These are phyloP conservation scores for Paralichthys olivaceus DNA, from an alignment of 2,113 vertebrate genomes.

Conservation along the genomic window DNA sequence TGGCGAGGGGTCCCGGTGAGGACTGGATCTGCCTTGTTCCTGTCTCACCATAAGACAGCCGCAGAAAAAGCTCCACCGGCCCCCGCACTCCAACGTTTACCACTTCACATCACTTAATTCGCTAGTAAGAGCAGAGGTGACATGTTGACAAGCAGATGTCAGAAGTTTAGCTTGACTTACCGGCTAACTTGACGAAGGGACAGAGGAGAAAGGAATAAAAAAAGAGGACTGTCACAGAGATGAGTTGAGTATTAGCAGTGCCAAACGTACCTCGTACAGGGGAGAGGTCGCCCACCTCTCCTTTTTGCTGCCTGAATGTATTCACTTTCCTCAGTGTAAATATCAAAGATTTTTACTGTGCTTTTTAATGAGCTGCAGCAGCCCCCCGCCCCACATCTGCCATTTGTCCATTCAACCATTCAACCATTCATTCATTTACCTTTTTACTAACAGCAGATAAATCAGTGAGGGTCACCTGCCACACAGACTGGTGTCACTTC, in stretches of 20 bases:
- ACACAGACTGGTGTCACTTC: background rate
- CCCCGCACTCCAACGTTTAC: slow-evolving; percentile 35
- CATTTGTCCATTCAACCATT: slow-evolving; percentile 17
- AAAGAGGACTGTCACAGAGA: slow-evolving; percentile 15
- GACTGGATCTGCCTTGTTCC: slow-evolving; percentile 33
- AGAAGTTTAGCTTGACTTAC: slow-evolving; percentile 11
- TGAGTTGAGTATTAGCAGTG: slow-evolving; percentile 69
- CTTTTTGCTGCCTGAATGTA: slow-evolving; percentile 83
- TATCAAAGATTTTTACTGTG: slow-evolving; percentile 76
- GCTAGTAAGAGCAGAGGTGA: slow-evolving; percentile 17
- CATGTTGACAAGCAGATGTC: background rate
- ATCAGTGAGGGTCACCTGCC: slow-evolving; percentile 3
- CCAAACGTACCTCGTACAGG: slow-evolving; percentile 82
- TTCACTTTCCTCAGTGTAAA: slow-evolving; percentile 79
- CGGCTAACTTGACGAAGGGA: slow-evolving; percentile 2
- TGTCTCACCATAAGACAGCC: slow-evolving; percentile 17
- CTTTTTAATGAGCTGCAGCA: slow-evolving; percentile 70
- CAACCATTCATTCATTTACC: background rate
- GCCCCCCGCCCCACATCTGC: slow-evolving; percentile 10
- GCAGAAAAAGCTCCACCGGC: slow-evolving; percentile 19
- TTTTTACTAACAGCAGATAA: background rate
- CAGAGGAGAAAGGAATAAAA: slow-evolving; percentile 1
- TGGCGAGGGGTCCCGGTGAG: slow-evolving; percentile 1
- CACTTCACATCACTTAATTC: slow-evolving; percentile 29
- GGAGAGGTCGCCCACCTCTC: slow-evolving; percentile 53